phyloP scores from a whole-genome alignment of 2,888 invertebrate species.

The Hipparchia semele region DNA sequence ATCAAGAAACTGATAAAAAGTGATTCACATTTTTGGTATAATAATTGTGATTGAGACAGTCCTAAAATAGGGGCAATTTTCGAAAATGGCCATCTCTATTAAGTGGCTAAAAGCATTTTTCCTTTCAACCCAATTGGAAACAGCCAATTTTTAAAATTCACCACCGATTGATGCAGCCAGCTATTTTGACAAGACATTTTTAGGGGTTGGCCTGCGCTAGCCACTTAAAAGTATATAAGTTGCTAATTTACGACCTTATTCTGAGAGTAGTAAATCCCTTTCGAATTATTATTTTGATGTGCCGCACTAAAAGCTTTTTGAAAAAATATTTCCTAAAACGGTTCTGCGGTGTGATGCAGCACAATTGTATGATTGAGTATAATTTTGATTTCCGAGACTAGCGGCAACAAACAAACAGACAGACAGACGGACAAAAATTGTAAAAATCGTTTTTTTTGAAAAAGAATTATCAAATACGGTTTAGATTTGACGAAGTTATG shows the following conservation, averaged over 20 bases:
- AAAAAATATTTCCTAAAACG: constrained; percentile 11
- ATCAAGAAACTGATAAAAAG: neutral
- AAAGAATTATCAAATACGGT: too few species aligned
- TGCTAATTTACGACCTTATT: constrained; percentile 9
- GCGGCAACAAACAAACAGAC: too few species aligned
- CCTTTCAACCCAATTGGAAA: constrained; percentile 41
- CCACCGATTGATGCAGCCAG: constrained; percentile 56
- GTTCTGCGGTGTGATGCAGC: constrained; percentile 18
- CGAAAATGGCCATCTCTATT: constrained; percentile 29
- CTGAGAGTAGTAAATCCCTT: neutral
- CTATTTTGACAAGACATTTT: constrained; percentile 71
- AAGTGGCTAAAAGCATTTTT: constrained; percentile 46
- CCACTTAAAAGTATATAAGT: constrained; percentile 6
- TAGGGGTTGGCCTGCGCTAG: constrained; percentile 15
- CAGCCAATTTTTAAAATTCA: constrained; percentile 35
- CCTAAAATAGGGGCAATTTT: constrained; percentile 31
- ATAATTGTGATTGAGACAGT: constrained; percentile 23
- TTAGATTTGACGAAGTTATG: too few species aligned
- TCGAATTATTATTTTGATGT: constrained; percentile 7
- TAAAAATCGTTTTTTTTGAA: too few species aligned
- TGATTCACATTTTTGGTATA: neutral
- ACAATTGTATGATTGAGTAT: constrained; percentile 23
- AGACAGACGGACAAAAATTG: too few species aligned
- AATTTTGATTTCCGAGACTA: neutral
- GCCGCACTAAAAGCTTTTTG: constrained; percentile 32